phyloP scores from a whole-genome alignment of 2,888 invertebrate genomes.

The Spisula subtruncata region DNA sequence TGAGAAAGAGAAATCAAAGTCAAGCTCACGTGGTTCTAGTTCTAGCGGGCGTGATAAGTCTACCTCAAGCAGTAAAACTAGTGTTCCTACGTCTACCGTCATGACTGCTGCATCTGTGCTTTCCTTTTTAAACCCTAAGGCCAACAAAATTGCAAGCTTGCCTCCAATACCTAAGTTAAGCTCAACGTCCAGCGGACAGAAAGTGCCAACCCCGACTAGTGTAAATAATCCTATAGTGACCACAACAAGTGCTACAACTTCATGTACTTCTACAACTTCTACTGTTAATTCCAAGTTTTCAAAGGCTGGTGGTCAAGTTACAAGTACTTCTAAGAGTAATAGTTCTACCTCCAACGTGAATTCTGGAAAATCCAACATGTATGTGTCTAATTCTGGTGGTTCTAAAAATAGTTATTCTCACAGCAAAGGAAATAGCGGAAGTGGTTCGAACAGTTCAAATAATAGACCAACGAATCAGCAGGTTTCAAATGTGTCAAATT shows the following conservation, averaged over 20 bases:
- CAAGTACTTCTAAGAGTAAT: slow-evolving; percentile 44
- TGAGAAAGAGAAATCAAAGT: slow-evolving; percentile 62
- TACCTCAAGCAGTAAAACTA: slow-evolving; percentile 73
- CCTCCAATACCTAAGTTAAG: slow-evolving; percentile 82
- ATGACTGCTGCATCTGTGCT: slow-evolving; percentile 77
- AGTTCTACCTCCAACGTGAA: slow-evolving; percentile 44
- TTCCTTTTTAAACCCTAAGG: slow-evolving; percentile 78
- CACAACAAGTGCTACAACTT: slow-evolving; percentile 50
- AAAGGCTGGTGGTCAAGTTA: slow-evolving; percentile 44
- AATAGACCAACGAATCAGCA: slow-evolving; percentile 53
- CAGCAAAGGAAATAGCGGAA: slow-evolving; percentile 33
- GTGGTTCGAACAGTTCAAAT: slow-evolving; percentile 32
- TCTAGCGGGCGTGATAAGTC: slow-evolving; percentile 67
- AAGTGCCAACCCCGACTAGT: slow-evolving; percentile 63
- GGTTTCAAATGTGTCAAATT: slow-evolving; percentile 46
- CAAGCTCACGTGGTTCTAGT: slow-evolving; percentile 59
- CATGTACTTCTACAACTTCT: slow-evolving; percentile 47
- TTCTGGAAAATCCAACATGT: slow-evolving; percentile 39
- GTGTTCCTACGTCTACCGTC: slow-evolving; percentile 56
- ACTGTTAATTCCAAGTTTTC: slow-evolving; percentile 54
- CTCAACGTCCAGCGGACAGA: slow-evolving; percentile 68
- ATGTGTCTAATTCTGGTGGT: slow-evolving; percentile 32
- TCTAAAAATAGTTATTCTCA: slow-evolving; percentile 43
- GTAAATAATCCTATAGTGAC: slow-evolving; percentile 61
- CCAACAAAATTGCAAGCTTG: slow-evolving; percentile 81